Percentiles rank a stretch among this genome's conserved stretches.
phyloP scores from a whole-genome alignment of 1,140 invertebrate species.

The Drosophila arawakana region DNA sequence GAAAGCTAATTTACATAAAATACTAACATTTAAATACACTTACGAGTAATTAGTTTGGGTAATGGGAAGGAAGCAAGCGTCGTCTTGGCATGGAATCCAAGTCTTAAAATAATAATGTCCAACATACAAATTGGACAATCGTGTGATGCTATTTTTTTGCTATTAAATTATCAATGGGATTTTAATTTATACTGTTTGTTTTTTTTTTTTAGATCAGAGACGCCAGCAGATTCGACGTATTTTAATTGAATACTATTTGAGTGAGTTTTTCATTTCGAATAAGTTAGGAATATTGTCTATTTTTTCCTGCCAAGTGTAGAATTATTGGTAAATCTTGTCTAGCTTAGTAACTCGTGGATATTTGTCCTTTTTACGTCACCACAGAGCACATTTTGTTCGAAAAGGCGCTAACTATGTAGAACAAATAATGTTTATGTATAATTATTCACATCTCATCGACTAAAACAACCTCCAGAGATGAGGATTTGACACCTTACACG shows the following conservation, averaged over 20 bases:
- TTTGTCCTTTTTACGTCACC: constrained; percentile 5
- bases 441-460: constrained; percentile 14
- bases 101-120: constrained; percentile 14
- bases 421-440: constrained; percentile 14
- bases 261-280: constrained; percentile 7
- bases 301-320: neutral
- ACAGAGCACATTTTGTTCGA: constrained; percentile 10
- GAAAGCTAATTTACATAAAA: constrained; percentile 38
- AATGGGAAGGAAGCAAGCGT: constrained; percentile 34
- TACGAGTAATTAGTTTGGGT: constrained; percentile 19
- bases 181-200: neutral
- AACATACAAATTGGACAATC: neutral
- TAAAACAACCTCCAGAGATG: constrained; percentile 6
- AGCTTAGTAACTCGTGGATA: constrained; percentile 8
- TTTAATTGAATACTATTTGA: constrained; percentile 24
- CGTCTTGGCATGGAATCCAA: constrained; percentile 8
- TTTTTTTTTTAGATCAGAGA: neutral
- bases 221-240: constrained; percentile 17
- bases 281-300: neutral
- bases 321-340: neutral
- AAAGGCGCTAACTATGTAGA: constrained; percentile 11
- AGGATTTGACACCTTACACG: neutral
- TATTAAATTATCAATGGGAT: constrained; percentile 11
- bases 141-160: neutral
- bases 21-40: constrained; percentile 38